Conservation (phyloP, 2,888 invertebrate species). For the Nowickia ferox region DNA sequence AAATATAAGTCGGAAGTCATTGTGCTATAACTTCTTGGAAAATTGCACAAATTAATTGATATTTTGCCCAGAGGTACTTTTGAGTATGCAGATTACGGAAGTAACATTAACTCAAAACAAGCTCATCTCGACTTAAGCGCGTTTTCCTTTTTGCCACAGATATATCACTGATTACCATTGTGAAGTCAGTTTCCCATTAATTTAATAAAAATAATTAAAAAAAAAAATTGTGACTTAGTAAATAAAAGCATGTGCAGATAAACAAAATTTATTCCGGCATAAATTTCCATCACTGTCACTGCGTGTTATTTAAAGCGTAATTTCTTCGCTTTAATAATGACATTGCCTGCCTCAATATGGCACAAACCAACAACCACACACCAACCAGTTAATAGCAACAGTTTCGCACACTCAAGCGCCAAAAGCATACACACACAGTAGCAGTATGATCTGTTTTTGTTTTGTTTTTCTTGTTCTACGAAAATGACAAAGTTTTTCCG, state of each 20-base stretch:
- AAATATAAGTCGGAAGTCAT: no score
- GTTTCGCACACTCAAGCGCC: background rate
- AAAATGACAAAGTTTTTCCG: constrained; percentile 82
- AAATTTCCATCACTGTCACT: constrained; percentile 71
- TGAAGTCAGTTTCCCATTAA: no score
- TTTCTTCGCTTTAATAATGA: constrained; percentile 68
- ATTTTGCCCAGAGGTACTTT: no score
- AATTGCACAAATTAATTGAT: no score
- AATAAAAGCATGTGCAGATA: constrained; percentile 56
- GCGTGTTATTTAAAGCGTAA: constrained; percentile 70
- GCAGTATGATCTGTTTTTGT: constrained; percentile 40
- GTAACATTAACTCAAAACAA: no score
- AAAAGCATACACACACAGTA: constrained; percentile 47
- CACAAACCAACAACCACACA: background rate
- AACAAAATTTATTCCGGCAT: constrained; percentile 68
- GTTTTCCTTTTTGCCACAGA: no score
- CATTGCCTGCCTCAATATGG: constrained; percentile 70
- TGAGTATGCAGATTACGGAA: no score
- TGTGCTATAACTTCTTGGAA: no score
- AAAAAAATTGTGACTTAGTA: background rate
- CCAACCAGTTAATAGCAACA: background rate
- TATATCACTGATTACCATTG: no score
- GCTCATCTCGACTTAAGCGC: no score
- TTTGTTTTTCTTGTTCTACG: constrained; percentile 47
- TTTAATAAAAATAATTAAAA: no score